A percentile compares a stretch with the other conserved stretches of the same genome.
Evolutionary conservation across 2,888 invertebrate species (phyloP).

Genomic region (Hoplodrina blanda): DNA sequence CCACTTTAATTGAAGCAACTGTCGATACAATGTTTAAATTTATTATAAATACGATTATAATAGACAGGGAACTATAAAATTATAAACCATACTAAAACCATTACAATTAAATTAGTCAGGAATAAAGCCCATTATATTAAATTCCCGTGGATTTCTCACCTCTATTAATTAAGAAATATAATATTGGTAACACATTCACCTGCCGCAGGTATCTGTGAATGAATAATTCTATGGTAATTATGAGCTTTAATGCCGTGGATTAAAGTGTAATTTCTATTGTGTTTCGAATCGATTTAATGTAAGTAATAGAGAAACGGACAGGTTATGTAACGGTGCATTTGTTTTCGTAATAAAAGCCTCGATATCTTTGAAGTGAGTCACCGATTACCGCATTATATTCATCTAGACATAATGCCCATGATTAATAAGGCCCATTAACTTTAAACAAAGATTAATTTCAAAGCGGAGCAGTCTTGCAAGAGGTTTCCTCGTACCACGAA

Average conservation of each 20-base stretch:
- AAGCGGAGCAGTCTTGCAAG: slow-evolving; percentile 68
- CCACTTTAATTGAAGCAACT: slow-evolving; percentile 52
- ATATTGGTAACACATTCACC: slow-evolving; percentile 83
- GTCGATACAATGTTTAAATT: slow-evolving; percentile 48
- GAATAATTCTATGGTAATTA: slow-evolving; percentile 29
- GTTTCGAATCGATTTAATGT: slow-evolving; percentile 57
- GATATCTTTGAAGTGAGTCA: slow-evolving; percentile 82
- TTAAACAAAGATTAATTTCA: slow-evolving; percentile 88
- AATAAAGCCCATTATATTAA: slow-evolving; percentile 67
- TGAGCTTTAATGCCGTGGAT: slow-evolving; percentile 54
- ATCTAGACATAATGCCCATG: slow-evolving; percentile 85
- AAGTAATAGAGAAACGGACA: slow-evolving; percentile 70
- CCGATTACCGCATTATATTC: slow-evolving; percentile 85
- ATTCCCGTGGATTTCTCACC: slow-evolving; percentile 72
- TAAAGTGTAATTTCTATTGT: slow-evolving; percentile 66
- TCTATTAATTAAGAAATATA: slow-evolving; percentile 82
- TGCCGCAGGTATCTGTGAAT: slow-evolving; percentile 67
- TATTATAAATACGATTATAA: slow-evolving; percentile 36
- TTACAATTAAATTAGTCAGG: slow-evolving; percentile 60
- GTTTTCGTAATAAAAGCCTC: slow-evolving; percentile 84
- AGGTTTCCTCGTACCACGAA: slow-evolving; percentile 72
- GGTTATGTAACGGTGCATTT: slow-evolving; percentile 84
- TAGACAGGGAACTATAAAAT: slow-evolving; percentile 48
- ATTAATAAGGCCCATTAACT: slow-evolving; percentile 88
- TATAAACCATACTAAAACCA: slow-evolving; percentile 48